Base-by-base conservation (phyloP, 2,113 vertebrate genomes). In the Morone chrysops region DNA sequence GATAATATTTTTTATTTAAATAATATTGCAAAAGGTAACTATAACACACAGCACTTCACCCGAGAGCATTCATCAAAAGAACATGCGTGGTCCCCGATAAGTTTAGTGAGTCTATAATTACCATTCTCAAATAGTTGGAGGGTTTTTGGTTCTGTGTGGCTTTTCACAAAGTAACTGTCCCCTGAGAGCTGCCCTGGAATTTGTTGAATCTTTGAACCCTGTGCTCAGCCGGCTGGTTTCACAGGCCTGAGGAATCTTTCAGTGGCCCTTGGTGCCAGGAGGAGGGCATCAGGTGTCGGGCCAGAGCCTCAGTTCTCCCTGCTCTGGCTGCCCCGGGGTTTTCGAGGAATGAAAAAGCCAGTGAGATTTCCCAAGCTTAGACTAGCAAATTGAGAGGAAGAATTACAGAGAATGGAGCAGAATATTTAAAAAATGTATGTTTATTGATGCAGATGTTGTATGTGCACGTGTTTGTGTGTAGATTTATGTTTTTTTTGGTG, bases 221-320 rank as follows among this genome's bases (percentile, higher is more conserved):
- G 82, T 79, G 86, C 84, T 78, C 91, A 92, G 88, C 93, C 87
- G 83, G 76, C 84, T 81, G 86, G 63, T 93, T 94, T 94, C 92
- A 94, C 91, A 90, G 87, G 89, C 89, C 91, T 93, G 89, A 92
- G 92, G 92, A 95, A 94, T 94, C 92, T 91, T 88, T 90, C 89
- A 84, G 87, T 92, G 92, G 86, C 87, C 78, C 82, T 92, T 88
- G 82, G 90, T 93, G 94, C 92, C 90, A 94, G 92, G 92, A 89
- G 88, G 87, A 91, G 86, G 81, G 91, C 90, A 92, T 94, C 90
- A 92, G 89, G 92, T 93, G 92, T 92, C 80, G 25, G 67, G 41
- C 87, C 83, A 13, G 53, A 88, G 72, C 72, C 70, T 48, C 70
- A 57, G 61, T 75, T 61, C 80, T 72, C 81, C 81, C 18, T 71